These are phyloP conservation scores for Steinernema hermaphroditum DNA, from an alignment of 2,888 invertebrate genomes.

Conservation along the genomic window DNA sequence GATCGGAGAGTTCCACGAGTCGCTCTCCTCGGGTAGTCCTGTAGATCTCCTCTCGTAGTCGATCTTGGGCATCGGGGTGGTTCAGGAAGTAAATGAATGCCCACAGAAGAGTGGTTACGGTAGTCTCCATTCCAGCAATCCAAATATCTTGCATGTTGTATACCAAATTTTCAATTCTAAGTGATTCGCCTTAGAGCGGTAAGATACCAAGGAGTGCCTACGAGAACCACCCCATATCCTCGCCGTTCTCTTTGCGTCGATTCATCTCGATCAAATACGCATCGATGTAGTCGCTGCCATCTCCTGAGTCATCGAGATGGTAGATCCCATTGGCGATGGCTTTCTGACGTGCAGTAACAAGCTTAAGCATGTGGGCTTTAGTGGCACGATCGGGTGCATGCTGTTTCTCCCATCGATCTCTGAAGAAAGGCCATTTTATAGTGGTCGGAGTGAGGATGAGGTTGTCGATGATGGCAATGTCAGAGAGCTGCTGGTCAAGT, in stretches of 20 bases:
- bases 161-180: not conserved
- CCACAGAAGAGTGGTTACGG: not conserved
- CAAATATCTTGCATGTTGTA: not conserved
- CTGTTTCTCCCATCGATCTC: not conserved
- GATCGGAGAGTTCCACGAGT: slow-evolving; percentile 1
- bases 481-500: slow-evolving; percentile 7
- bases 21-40: not conserved
- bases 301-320: not conserved
- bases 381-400: not conserved
- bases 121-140: slow-evolving; percentile 2
- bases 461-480: slow-evolving; percentile 6
- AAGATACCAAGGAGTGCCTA: not conserved
- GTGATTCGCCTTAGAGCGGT: not conserved
- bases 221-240: slow-evolving; percentile 11
- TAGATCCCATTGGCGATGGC: not conserved
- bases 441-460: slow-evolving; percentile 13
- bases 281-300: slow-evolving; percentile 3
- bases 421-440: slow-evolving; percentile 1
- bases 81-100: not conserved
- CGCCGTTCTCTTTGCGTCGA: not conserved
- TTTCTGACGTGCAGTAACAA: not conserved
- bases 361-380: not conserved
- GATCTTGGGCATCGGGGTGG: not conserved
- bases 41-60: not conserved
- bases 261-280: slow-evolving; percentile 13